phyloP scores from a whole-genome alignment of 2,888 invertebrate genomes.

The Polydrusus cervinus region DNA sequence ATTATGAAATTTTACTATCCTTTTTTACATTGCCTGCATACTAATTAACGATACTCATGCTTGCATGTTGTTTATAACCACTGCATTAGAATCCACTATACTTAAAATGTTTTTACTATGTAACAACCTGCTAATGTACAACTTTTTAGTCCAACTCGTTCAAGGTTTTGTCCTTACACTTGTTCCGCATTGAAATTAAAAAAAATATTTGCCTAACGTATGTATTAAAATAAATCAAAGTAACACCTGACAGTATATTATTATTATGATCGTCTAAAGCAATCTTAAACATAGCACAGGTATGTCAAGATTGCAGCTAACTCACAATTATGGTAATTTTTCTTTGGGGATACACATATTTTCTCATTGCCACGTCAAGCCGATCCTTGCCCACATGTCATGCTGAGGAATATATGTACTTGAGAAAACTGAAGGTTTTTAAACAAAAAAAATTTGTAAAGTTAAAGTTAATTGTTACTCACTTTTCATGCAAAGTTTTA shows the following conservation, averaged over 20 bases:
- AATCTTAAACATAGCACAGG: slow-evolving; percentile 34
- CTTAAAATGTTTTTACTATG: slow-evolving; percentile 4
- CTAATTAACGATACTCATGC: too few species aligned
- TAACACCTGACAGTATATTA: slow-evolving; percentile 35
- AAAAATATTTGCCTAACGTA: slow-evolving; percentile 14
- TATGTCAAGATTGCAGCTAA: slow-evolving; percentile 45
- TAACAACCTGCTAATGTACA: neutral
- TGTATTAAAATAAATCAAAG: slow-evolving; percentile 36
- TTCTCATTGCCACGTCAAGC: slow-evolving; percentile 37
- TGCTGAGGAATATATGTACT: neutral
- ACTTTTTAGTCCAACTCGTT: slow-evolving; percentile 3
- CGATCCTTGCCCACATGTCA: slow-evolving; percentile 19
- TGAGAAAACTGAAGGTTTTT: slow-evolving; percentile 13
- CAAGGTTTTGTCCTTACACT: slow-evolving; percentile 22
- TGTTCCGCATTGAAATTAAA: slow-evolving; percentile 20
- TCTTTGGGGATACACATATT: slow-evolving; percentile 38
- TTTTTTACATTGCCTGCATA: too few species aligned
- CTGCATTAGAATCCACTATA: neutral
- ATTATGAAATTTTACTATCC: too few species aligned
- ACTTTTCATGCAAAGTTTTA: too few species aligned
- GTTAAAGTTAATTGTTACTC: too few species aligned
- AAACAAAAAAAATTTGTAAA: too few species aligned
- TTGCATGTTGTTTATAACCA: neutral
- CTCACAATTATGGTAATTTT: slow-evolving; percentile 47
- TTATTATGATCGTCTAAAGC: slow-evolving; percentile 37